Conservation (phyloP, 2,888 invertebrate genomes). For the Priocnemis perturbator region DNA sequence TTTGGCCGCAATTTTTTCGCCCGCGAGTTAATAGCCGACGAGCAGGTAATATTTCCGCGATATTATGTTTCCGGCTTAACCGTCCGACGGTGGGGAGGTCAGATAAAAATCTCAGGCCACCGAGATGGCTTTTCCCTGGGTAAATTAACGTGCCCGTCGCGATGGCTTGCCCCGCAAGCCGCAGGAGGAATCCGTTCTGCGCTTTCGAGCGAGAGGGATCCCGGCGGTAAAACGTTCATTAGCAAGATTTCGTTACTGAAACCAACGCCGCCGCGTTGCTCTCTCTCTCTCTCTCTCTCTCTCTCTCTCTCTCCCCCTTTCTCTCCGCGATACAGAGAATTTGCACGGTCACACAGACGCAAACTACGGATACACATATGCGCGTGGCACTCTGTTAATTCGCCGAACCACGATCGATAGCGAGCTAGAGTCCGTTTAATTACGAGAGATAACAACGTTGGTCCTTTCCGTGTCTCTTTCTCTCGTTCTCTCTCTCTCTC, state of each 20-base stretch:
- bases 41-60: no score
- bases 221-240: slow-evolving; percentile 39
- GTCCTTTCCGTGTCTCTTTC: slow-evolving; percentile 24
- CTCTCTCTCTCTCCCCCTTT: no score
- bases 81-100: no score
- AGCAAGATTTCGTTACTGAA: slow-evolving; percentile 31
- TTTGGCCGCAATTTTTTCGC: no score
- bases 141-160: no score
- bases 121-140: no score
- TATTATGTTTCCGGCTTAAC: no score
- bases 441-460: slow-evolving; percentile 50
- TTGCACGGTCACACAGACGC: slow-evolving; percentile 13
- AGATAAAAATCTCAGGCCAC: no score
- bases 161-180: no score
- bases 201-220: slow-evolving; percentile 34
- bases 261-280: slow-evolving; percentile 6
- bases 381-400: slow-evolving; percentile 38
- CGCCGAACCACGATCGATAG: slow-evolving; percentile 50
- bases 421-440: slow-evolving; percentile 53
- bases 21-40: no score
- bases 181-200: slow-evolving; percentile 2
- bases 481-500: slow-evolving; percentile 1
- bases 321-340: background rate
- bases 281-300: no score
- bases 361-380: background rate